Evolutionary conservation across 1,140 invertebrate genomes (phyloP).

Genomic region (Calephelis virginiensis): DNA sequence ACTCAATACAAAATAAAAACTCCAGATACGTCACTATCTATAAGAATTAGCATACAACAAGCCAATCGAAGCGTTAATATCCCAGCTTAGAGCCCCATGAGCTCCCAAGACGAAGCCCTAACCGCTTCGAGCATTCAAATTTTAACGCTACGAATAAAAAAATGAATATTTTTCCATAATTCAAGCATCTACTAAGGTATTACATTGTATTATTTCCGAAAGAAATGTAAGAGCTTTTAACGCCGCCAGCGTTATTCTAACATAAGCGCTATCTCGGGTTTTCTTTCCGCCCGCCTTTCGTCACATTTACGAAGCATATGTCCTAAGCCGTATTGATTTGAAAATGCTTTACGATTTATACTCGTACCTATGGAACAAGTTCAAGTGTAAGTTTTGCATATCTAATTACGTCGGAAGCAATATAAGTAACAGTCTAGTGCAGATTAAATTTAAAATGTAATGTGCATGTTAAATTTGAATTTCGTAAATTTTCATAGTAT

Average conservation of each 20-base stretch:
- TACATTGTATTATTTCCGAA: conserved; percentile 71
- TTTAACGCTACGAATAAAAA: conserved; percentile 64
- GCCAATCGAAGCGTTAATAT: conserved; percentile 60
- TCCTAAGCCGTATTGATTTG: conserved; percentile 65
- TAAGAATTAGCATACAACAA: conserved; percentile 55
- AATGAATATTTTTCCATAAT: conserved; percentile 74
- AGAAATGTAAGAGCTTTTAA: conserved; percentile 74
- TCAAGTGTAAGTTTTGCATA: conserved; percentile 18
- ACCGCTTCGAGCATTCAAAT: conserved; percentile 49
- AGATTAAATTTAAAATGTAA: no score
- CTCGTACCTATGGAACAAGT: conserved; percentile 24
- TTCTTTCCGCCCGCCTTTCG: conserved; percentile 37
- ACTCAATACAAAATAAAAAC: conserved; percentile 23
- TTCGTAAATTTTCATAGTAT: no score
- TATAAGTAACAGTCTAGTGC: no score
- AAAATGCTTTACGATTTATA: conserved; percentile 29
- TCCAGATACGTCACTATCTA: conserved; percentile 45
- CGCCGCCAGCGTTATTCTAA: conserved; percentile 55
- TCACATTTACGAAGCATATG: conserved; percentile 37
- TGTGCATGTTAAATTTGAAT: no score
- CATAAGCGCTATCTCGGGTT: conserved; percentile 53
- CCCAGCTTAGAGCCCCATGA: conserved; percentile 59
- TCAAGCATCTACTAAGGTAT: conserved; percentile 46
- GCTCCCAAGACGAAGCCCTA: conserved; percentile 40
- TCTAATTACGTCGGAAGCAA: background rate